Percentiles rank a stretch among this genome's conserved stretches.
Conservation (phyloP, 2,888 invertebrate genomes). For the Cetonia aurata region DNA sequence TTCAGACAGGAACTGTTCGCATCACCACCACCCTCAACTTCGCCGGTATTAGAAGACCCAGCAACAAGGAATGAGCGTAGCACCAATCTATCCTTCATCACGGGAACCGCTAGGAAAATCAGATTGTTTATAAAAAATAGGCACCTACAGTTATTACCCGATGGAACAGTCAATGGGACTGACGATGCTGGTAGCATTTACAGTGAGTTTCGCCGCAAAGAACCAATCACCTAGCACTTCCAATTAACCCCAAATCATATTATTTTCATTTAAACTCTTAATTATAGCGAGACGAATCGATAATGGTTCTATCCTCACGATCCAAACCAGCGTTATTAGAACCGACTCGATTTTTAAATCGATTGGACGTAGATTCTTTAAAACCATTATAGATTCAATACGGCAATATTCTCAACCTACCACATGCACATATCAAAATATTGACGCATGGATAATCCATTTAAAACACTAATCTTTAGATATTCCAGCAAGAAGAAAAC, state of each 20-base stretch:
- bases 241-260: slow-evolving; percentile 6
- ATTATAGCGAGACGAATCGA: slow-evolving; percentile 8
- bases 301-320: slow-evolving; percentile 8
- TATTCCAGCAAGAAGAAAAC: no score
- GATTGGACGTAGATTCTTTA: neutral
- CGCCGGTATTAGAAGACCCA: slow-evolving; percentile 52
- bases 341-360: slow-evolving; percentile 11
- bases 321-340: neutral
- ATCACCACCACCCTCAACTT: slow-evolving; percentile 49
- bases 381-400: slow-evolving; percentile 13
- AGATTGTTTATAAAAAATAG: slow-evolving; percentile 88
- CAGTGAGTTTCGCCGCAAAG: slow-evolving; percentile 75
- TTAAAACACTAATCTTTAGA: no score
- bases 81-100: slow-evolving; percentile 84
- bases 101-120: slow-evolving; percentile 83
- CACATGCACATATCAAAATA: slow-evolving; percentile 40
- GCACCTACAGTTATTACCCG: slow-evolving; percentile 84
- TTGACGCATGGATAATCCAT: no score
- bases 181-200: slow-evolving; percentile 83
- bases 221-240: neutral
- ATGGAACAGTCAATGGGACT: slow-evolving; percentile 89
- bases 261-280: slow-evolving; percentile 3
- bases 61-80: slow-evolving; percentile 79
- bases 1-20: slow-evolving; percentile 53
- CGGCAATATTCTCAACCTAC: slow-evolving; percentile 47